Conservation (phyloP, 2,797 vertebrate genomes). For the Phoeniculus purpureus region DNA sequence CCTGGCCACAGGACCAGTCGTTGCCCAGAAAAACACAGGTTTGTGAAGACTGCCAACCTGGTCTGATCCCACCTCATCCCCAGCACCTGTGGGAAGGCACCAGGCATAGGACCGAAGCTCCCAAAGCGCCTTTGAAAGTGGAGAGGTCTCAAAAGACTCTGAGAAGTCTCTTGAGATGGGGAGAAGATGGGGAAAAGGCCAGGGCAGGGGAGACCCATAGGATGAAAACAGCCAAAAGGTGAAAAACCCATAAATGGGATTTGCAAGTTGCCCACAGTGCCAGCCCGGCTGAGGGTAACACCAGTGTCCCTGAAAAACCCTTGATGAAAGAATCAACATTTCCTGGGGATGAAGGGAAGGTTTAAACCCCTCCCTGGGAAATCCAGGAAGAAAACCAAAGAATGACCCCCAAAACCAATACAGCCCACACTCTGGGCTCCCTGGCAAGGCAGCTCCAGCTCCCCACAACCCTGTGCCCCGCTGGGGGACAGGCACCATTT, state of each 20-base stretch:
- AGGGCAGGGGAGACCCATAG: not conserved
- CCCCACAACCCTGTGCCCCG: fast-evolving
- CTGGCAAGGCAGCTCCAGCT: not conserved
- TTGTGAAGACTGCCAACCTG: not conserved
- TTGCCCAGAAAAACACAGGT: not conserved
- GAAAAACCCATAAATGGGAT: not conserved
- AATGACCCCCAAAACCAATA: not conserved
- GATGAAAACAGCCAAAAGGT: not conserved
- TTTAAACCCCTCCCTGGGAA: not conserved
- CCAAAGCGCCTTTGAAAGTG: not conserved
- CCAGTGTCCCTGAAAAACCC: not conserved
- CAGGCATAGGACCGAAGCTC: not conserved
- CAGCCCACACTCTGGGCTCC: not conserved
- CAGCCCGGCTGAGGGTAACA: not conserved
- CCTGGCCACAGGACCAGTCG: fast-evolving
- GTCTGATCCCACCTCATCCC: not conserved
- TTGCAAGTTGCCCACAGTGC: not conserved
- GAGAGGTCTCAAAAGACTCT: not conserved
- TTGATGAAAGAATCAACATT: not conserved
- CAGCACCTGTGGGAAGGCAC: not conserved
- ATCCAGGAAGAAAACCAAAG: not conserved
- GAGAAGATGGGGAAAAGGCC: not conserved
- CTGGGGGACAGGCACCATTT: fast-evolving
- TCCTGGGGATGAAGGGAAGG: not conserved
- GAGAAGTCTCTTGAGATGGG: too few relatives aligned